phyloP scores from a whole-genome alignment of 2,113 vertebrate species.

The Vulpes vulpes region DNA sequence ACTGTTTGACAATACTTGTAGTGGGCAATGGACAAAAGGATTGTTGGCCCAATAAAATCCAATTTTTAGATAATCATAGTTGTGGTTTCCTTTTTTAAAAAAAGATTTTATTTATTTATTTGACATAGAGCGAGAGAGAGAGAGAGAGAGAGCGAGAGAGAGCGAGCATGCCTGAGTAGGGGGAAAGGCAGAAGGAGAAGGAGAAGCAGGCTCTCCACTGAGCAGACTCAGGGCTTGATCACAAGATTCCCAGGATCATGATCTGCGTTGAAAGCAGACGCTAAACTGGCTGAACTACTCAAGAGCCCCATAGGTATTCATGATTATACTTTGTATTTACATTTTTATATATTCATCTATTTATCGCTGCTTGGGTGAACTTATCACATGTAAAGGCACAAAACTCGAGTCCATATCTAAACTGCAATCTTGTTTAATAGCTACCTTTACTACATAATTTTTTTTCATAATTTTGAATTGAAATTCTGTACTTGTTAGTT shows the following conservation, averaged over 20 bases:
- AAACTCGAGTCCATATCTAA: background rate
- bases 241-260: background rate
- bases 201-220: background rate
- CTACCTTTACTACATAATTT: background rate
- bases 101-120: background rate
- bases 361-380: background rate
- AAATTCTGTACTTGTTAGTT: background rate
- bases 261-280: background rate
- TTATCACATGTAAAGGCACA: constrained; percentile 14
- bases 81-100: background rate
- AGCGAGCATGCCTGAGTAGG: background rate
- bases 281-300: background rate
- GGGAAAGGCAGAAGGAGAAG: background rate
- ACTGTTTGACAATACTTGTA: background rate
- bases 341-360: constrained; percentile 1
- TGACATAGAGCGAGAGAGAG: background rate
- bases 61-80: background rate
- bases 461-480: background rate
- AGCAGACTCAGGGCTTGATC: background rate
- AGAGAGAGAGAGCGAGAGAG: background rate
- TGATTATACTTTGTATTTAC: background rate
- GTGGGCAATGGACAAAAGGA: background rate
- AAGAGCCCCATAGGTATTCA: too few relatives aligned
- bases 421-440: background rate
- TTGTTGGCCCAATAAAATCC: background rate